Conservation (phyloP, 1,140 invertebrate species). For the Ruditapes philippinarum region DNA sequence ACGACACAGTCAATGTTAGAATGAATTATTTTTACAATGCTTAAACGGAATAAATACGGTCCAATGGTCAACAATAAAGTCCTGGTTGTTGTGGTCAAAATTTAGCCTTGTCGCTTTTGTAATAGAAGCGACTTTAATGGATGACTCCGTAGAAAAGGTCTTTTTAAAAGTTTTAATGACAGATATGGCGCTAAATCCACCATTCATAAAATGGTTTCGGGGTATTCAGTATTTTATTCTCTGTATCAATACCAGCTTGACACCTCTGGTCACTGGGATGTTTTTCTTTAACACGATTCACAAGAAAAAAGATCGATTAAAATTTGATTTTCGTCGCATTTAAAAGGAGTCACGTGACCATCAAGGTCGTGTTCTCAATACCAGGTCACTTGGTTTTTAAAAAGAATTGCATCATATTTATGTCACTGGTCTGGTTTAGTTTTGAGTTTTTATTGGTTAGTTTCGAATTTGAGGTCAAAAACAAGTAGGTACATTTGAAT, state of each 20-base stretch:
- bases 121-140: background rate
- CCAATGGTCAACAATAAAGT: background rate
- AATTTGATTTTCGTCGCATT: background rate
- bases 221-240: background rate
- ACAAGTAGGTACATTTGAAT: background rate
- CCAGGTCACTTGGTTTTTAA: background rate
- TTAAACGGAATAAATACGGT: background rate
- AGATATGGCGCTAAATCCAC: background rate
- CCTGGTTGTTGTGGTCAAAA: slow-evolving; percentile 9
- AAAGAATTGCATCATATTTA: background rate
- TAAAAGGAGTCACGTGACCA: background rate
- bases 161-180: slow-evolving; percentile 37
- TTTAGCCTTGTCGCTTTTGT: background rate
- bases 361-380: background rate
- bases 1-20: too few relatives aligned
- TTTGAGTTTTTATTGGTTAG: background rate
- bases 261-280: background rate
- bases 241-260: background rate
- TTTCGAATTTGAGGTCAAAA: background rate
- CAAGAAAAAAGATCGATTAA: background rate
- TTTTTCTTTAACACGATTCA: slow-evolving; percentile 7
- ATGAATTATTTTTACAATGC: too few relatives aligned
- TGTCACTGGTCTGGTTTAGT: background rate
- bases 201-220: background rate
- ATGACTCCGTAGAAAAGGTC: background rate